phyloP scores from a whole-genome alignment of 2,888 invertebrate genomes.

The Urechis unicinctus region DNA sequence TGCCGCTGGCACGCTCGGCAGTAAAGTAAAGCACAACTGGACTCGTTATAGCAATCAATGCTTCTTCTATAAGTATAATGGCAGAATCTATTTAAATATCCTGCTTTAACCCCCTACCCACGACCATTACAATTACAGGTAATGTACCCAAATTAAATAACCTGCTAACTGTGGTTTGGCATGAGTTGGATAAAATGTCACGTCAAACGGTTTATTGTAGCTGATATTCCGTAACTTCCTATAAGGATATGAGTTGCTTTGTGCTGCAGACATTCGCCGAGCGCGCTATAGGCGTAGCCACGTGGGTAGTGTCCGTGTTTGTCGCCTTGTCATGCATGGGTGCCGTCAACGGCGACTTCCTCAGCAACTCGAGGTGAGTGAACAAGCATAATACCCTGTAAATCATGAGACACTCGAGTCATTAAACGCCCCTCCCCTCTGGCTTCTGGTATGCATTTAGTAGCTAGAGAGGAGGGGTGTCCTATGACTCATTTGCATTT shows the following conservation, averaged over 20 bases:
- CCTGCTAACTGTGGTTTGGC: too few relatives aligned
- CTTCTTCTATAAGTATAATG: too few relatives aligned
- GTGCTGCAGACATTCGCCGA: slow-evolving; percentile 12
- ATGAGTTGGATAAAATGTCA: too few relatives aligned
- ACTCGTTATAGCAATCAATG: background rate
- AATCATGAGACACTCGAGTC: background rate
- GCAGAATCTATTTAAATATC: too few relatives aligned
- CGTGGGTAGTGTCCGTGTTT: slow-evolving; percentile 7
- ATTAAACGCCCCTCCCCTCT: too few relatives aligned
- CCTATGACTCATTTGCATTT: background rate
- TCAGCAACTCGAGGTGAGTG: slow-evolving; percentile 13
- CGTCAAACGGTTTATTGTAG: too few relatives aligned
- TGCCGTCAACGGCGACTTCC: slow-evolving; percentile 17
- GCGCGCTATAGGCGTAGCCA: slow-evolving; percentile 4
- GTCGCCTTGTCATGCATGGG: slow-evolving; percentile 19
- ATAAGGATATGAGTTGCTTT: background rate
- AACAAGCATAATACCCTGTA: background rate
- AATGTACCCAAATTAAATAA: too few relatives aligned
- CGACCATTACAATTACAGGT: too few relatives aligned
- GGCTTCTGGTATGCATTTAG: background rate
- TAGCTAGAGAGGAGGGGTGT: background rate
- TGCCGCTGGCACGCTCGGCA: too few relatives aligned
- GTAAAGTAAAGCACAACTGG: too few relatives aligned
- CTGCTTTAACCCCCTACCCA: too few relatives aligned
- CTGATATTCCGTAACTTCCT: too few relatives aligned